These are phyloP conservation scores for Paralvinella palmiformis DNA, from an alignment of 1,140 invertebrate genomes.

Conservation along the genomic window DNA sequence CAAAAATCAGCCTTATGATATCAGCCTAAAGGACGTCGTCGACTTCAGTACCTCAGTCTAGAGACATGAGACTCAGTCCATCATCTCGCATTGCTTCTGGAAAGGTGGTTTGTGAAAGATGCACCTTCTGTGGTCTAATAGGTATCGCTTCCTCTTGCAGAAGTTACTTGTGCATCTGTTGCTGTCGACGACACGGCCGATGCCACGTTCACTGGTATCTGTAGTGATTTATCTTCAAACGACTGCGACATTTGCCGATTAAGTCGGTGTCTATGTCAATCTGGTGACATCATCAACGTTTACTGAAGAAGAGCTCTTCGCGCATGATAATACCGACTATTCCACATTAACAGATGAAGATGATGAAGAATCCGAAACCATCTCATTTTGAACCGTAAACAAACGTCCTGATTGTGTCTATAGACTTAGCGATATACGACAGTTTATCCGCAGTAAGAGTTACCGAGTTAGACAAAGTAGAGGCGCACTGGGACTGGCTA, in stretches of 20 bases:
- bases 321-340: background rate
- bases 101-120: conserved; percentile 5
- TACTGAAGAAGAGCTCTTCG: conserved; percentile 1
- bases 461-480: background rate
- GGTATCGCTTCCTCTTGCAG: too few relatives aligned
- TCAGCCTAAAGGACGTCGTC: conserved; percentile 5
- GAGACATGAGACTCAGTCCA: background rate
- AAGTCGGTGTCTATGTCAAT: background rate
- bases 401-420: background rate
- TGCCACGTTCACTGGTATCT: background rate
- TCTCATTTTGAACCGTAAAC: background rate
- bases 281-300: background rate
- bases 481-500: background rate
- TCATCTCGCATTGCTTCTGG: conserved; percentile 3
- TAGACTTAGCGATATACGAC: background rate
- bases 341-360: background rate
- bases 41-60: background rate
- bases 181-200: conserved; percentile 5
- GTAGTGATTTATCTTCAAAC: conserved; percentile 6
- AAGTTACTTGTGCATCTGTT: background rate
- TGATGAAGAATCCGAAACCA: background rate
- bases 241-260: conserved; percentile 1
- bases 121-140: background rate
- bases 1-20: background rate
- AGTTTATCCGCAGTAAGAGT: background rate